Percentiles rank a stretch among this genome's conserved stretches.
Evolutionary conservation across 2,113 vertebrate species (phyloP).

Genomic region (Phaetusa simplex): DNA sequence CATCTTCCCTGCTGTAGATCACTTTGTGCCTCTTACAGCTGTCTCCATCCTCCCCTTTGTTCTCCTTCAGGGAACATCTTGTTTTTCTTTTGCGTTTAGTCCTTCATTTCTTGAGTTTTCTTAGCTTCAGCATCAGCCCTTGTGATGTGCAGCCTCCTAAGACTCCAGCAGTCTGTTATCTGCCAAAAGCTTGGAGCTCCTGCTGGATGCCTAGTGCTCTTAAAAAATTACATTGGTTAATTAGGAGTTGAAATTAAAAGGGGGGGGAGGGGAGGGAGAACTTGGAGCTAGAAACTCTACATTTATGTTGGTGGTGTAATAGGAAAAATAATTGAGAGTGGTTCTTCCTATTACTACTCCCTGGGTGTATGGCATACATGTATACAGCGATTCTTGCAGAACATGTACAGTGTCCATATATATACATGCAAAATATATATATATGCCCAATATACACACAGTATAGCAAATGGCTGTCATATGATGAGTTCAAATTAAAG

Average conservation of each 20-base stretch:
- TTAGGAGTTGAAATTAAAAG: not conserved
- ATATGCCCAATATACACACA: no score
- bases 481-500: not conserved
- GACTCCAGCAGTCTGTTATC: not conserved
- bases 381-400: no score
- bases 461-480: not conserved
- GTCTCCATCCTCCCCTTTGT: not conserved
- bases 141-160: not conserved
- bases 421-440: not conserved
- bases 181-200: not conserved
- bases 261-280: no score
- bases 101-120: not conserved
- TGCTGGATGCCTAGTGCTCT: not conserved
- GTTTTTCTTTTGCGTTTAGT: not conserved
- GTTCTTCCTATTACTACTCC: not conserved
- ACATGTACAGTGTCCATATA: not conserved
- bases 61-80: not conserved
- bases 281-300: not conserved
- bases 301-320: not conserved
- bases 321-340: not conserved
- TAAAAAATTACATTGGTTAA: not conserved
- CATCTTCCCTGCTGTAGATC: not conserved
- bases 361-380: accelerated
- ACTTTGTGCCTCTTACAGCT: not conserved
- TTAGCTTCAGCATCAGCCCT: not conserved